A percentile compares a stretch with the other conserved stretches of the same genome.
phyloP scores from a whole-genome alignment of 1,140 invertebrate genomes.

The Zaprionus kolodkinae region DNA sequence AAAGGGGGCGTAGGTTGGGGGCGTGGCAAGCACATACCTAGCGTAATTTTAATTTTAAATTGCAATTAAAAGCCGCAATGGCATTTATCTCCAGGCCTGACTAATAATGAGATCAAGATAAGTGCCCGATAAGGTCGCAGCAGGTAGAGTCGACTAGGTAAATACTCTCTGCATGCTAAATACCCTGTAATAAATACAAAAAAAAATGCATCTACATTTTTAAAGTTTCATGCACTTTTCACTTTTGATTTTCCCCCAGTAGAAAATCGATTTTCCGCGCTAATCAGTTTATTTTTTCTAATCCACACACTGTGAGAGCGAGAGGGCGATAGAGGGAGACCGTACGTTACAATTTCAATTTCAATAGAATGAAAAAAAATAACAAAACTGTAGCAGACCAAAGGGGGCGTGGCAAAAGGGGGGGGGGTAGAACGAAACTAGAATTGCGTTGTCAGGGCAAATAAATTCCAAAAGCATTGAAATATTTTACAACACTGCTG shows the following conservation, averaged over 20 bases:
- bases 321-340: no score
- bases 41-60: slow-evolving; percentile 69
- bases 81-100: slow-evolving; percentile 38
- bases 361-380: slow-evolving; percentile 26
- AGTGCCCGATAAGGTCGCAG: background rate
- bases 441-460: slow-evolving; percentile 78
- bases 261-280: slow-evolving; percentile 22
- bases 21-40: background rate
- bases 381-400: slow-evolving; percentile 15
- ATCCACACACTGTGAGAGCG: background rate
- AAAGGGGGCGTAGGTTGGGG: no score
- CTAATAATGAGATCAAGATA: slow-evolving; percentile 15
- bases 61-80: slow-evolving; percentile 60
- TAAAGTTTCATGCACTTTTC: background rate
- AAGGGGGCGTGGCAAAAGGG: slow-evolving; percentile 1
- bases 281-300: slow-evolving; percentile 17
- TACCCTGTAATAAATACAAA: slow-evolving; percentile 5
- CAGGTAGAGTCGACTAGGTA: background rate
- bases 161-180: background rate
- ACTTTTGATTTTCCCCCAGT: background rate
- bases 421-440: slow-evolving; percentile 36
- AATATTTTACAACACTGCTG: slow-evolving; percentile 29
- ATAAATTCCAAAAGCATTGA: slow-evolving; percentile 56
- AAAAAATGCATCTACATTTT: background rate
- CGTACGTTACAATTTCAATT: slow-evolving; percentile 7